Evolutionary conservation across 2,888 invertebrate species (phyloP).

Genomic region (Tetragonula carbonaria): DNA sequence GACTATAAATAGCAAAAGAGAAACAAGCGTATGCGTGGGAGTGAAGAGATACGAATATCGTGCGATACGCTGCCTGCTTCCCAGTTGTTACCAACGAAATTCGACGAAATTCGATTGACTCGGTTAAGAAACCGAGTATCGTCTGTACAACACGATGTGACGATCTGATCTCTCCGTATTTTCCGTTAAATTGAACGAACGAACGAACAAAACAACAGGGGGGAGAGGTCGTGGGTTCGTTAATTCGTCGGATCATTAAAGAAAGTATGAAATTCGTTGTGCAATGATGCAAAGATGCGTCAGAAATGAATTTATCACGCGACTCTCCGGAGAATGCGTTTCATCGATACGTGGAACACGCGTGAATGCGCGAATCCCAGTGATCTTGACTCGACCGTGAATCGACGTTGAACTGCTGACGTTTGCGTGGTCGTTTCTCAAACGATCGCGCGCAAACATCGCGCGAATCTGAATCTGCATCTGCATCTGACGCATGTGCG

Average conservation of each 20-base stretch:
- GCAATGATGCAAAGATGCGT: not conserved
- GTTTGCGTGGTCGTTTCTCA: not conserved
- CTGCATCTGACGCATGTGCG: too few species aligned
- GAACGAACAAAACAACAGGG: too few species aligned
- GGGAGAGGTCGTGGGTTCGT: too few species aligned
- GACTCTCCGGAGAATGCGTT: not conserved
- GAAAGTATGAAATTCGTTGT: not conserved
- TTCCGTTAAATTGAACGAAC: too few species aligned
- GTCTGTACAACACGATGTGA: not conserved
- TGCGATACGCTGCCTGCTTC: too few species aligned
- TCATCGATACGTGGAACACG: not conserved
- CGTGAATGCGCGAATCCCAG: not conserved
- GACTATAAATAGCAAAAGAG: too few species aligned
- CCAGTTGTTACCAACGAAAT: too few species aligned
- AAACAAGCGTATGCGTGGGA: too few species aligned
- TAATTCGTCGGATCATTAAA: too few species aligned
- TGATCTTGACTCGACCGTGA: conserved; percentile 33
- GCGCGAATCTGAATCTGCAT: not conserved
- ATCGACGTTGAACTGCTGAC: not conserved
- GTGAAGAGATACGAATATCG: too few species aligned
- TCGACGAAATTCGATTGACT: too few species aligned
- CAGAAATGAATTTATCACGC: not conserved
- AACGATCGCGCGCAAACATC: conserved; percentile 6
- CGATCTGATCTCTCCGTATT: not conserved
- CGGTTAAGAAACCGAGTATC: too few species aligned